Percentiles rank a stretch among this genome's conserved stretches.
Conservation (phyloP, 2,888 invertebrate genomes). For the Drosophila recens region DNA sequence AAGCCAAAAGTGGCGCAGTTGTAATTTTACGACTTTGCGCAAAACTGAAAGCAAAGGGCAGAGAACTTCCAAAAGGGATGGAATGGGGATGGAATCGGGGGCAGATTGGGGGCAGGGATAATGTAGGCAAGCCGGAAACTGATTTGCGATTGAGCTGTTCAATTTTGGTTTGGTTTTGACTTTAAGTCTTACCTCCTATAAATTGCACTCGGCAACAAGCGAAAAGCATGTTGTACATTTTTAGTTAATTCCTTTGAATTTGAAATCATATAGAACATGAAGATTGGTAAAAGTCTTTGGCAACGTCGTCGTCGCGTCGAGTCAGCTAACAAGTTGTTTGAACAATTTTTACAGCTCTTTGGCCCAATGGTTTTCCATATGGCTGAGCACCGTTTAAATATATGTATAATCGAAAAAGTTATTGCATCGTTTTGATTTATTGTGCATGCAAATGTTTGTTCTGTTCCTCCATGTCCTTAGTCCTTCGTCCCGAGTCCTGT, state of each 20-base stretch:
- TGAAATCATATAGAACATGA: conserved; percentile 12
- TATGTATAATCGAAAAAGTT: conserved; percentile 43
- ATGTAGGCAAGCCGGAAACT: conserved; percentile 41
- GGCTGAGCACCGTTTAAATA: conserved; percentile 46
- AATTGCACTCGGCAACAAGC: conserved; percentile 23
- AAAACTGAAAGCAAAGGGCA: conserved; percentile 23
- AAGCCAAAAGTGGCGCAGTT: conserved; percentile 72
- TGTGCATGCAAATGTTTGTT: conserved; percentile 58
- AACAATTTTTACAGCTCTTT: conserved; percentile 50
- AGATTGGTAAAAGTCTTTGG: conserved; percentile 17
- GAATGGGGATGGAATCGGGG: background rate
- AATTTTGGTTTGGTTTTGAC: conserved; percentile 27
- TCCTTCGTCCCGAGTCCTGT: conserved; percentile 32
- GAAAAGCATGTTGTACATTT: conserved; percentile 4
- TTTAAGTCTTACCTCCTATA: conserved; percentile 20
- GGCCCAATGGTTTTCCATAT: conserved; percentile 49
- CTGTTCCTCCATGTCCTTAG: conserved; percentile 5
- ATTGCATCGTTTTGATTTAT: conserved; percentile 63
- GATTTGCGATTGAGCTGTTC: conserved; percentile 35
- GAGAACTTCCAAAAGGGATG: conserved; percentile 3
- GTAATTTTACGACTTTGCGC: conserved; percentile 68
- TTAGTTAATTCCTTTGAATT: conserved; percentile 44
- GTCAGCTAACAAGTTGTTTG: conserved; percentile 57
- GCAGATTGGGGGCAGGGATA: background rate
- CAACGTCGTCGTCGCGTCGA: background rate